Evolutionary conservation across 2,888 invertebrate genomes (phyloP), one percentile per base, ranked within the genome.

Genomic region (Rhamnusium bicolor): DNA sequence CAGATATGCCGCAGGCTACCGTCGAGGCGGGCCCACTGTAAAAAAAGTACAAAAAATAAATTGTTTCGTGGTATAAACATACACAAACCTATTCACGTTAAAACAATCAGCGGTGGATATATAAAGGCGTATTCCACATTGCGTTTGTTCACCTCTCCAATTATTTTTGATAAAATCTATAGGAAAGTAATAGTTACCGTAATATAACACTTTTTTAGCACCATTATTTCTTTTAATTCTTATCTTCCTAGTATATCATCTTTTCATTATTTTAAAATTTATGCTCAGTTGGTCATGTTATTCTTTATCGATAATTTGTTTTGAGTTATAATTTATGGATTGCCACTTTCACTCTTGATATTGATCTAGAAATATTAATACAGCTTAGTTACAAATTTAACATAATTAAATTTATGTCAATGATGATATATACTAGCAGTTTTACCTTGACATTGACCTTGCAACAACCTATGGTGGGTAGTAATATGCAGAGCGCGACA

Each of bases 61-160:
- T 69, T 69, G 69, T 69, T 69, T 61, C 61, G 62, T 61, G 49
- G 32, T 62, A 69, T 62, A 69, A 69, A 69, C 60, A 69, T 60
- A 69, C 61, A 69, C 61, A 61, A 61, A 56, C 69, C 40, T 40
- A 40, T 40, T 40, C 40, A 40, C 40, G 40, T 40, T 40, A n/a
- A 40, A 40, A 40, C 40, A 40, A 70, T 70, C 70, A 70, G 49
- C 60, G 58, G 58, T 46, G 66, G 32, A 49, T 24, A 56, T n/a
- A n/a, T 66, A 71, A 32, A 51, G 66, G 40, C 58, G 71, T 71
- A 71, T 66, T 66, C 66, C 21, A 40, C 65, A 60, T 40, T 32
- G 71, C 61, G 66, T 60, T 60, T 66, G 53, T 71, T 71, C 71
- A 58, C 71, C 71, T 66, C 14, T 19, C 46, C 40, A 58, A 32